Base-by-base conservation (phyloP, 2,797 vertebrate genomes). In the Pachyuromys duprasi region DNA sequence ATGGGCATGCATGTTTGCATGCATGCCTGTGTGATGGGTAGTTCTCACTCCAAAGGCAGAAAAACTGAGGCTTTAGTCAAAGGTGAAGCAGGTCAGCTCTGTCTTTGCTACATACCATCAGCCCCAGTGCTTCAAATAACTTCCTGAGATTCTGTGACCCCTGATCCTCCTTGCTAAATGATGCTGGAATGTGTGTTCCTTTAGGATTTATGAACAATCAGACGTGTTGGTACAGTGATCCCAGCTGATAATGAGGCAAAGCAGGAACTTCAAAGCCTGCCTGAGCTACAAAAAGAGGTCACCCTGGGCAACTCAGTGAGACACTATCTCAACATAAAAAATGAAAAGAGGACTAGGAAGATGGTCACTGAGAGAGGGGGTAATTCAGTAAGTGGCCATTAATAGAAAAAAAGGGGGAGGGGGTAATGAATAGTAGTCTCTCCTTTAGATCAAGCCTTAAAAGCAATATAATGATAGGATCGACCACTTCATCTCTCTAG, bases 1-100 rank as follows among this genome's bases (percentile, higher is more conserved):
- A n/a, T 72, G n/a, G 22, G n/a, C 20, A 18, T 39, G 70, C 39
- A 18, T 39, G 69, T 70, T 18, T 39, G n/a, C 39, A 36, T 22
- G 20, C 24, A 20, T 72, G 70, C 20, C 55, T 90, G 96, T 24
- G 57, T 49, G 60, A 55, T 26, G 2, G 8, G 4, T 86, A 96
- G 17, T 4, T 94, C 86, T 93, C 90, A 0, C n/a, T 26, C 80
- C 72, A 63, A 28, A 96, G 84, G 45, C 28, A 67, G 79, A n/a
- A 8, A 88, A 33, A 78, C 72, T 63, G 11, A 36, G 49, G 74
- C 36, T 97, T 31, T 49, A 95, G 65, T 13, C 31, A 81, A 97
- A 96, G 72, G 69, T 63, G 84, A 96, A 93, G 4, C 0, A 0
- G 79, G 28, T 2, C 69, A 62, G 0, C 36, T 90, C 62, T 86